Evolutionary conservation across 2,888 invertebrate genomes (phyloP).

Genomic region (Calameuta pallipes): DNA sequence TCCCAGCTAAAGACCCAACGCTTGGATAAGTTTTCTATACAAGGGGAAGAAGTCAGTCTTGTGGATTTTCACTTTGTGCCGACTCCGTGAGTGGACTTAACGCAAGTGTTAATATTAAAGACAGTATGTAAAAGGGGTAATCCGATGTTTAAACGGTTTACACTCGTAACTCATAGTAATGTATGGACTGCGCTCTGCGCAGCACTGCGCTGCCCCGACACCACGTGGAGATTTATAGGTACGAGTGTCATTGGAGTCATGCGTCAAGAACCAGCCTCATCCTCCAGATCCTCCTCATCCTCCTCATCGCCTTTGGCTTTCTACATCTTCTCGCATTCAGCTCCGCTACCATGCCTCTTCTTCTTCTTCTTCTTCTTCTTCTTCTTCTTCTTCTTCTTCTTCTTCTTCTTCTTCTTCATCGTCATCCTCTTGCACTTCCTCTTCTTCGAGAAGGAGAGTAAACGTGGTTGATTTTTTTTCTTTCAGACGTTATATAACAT

Average conservation of each 20-base stretch:
- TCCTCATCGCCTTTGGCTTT: slow-evolving; percentile 23
- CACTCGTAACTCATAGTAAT: slow-evolving; percentile 64
- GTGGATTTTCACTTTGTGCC: too few species aligned
- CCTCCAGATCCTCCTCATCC: slow-evolving; percentile 15
- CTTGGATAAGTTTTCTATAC: too few species aligned
- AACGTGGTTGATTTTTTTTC: too few species aligned
- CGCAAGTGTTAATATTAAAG: slow-evolving; percentile 59
- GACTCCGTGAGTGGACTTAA: slow-evolving; percentile 26
- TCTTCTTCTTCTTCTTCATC: slow-evolving; percentile 8
- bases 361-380: slow-evolving; percentile 7
- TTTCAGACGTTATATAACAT: too few species aligned
- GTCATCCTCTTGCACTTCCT: not conserved
- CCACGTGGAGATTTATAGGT: slow-evolving; percentile 60
- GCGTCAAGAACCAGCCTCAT: slow-evolving; percentile 45
- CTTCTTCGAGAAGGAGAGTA: not conserved
- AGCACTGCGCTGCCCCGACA: slow-evolving; percentile 37
- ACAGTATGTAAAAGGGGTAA: slow-evolving; percentile 63
- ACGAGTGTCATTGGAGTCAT: slow-evolving; percentile 63
- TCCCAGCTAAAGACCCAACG: too few species aligned
- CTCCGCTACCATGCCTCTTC: slow-evolving; percentile 11
- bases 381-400: slow-evolving; percentile 6
- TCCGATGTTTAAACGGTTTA: slow-evolving; percentile 64
- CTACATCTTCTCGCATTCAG: slow-evolving; percentile 7
- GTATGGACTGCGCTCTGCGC: slow-evolving; percentile 55
- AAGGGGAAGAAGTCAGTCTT: too few species aligned